A percentile compares a stretch with the other conserved stretches of the same genome.
phyloP scores from a whole-genome alignment of 2,797 vertebrate species.

The Acridotheres tristis region DNA sequence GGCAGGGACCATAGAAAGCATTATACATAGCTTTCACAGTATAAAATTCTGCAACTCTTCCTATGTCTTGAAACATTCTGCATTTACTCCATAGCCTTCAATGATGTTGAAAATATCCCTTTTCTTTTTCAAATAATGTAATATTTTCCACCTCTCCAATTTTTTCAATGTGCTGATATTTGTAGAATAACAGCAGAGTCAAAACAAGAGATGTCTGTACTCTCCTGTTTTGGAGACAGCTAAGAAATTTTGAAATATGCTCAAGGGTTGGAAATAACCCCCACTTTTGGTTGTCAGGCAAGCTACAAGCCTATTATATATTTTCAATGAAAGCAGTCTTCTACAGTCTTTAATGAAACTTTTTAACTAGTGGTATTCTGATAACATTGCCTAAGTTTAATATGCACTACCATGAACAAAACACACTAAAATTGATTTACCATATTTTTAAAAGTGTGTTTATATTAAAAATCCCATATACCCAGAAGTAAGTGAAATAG shows the following conservation, averaged over 20 bases:
- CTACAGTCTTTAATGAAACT: neutral
- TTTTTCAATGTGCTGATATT: neutral
- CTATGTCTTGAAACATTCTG: neutral
- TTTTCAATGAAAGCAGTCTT: neutral
- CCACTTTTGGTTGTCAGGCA: neutral
- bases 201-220: neutral
- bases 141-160: neutral
- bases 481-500: neutral
- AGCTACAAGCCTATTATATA: neutral
- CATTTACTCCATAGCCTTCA: neutral
- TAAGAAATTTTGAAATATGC: neutral
- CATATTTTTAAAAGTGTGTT: neutral
- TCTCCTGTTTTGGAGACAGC: neutral
- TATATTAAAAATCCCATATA: neutral
- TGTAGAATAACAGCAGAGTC: neutral
- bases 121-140: neutral
- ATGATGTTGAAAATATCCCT: neutral
- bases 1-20: neutral
- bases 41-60: neutral
- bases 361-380: neutral
- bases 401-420: neutral
- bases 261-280: neutral
- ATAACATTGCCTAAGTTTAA: neutral
- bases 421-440: neutral
- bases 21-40: neutral